Evolutionary conservation across 2,797 vertebrate genomes (phyloP), one percentile per base, ranked within the genome.

Genomic region (Anguilla obscura): DNA sequence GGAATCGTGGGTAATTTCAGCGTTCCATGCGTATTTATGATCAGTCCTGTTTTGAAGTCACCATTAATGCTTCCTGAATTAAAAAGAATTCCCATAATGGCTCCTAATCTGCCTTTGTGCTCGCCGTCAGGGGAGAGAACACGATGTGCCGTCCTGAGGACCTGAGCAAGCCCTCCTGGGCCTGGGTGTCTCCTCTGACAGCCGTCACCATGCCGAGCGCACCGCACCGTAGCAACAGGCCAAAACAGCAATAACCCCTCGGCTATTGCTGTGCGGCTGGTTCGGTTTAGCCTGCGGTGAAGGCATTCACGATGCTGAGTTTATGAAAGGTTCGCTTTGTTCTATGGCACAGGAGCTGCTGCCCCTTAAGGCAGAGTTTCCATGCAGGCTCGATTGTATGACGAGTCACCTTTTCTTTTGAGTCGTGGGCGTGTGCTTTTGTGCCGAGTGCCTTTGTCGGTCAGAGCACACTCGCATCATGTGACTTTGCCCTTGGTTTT

Each of bases 321-420:
- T 82, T n/a, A 82, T 18, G 50, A 82, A 48, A 50, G 79, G 21
- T 18, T 50, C 1, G 1, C 79, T 82, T 82, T 82, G 79, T 82
- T 82, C 45, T 82, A 45, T 3, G 79, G 40, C 45, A 50, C 45
- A 82, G 40, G 79, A 82, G 21, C 79, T 50, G 45, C 45, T 50
- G 40, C 50, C 45, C 79, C 79, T 50, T 3, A 82, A 82, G 79
- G 79, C 79, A 82, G 16, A n/a, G 40, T 82, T 82, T 45, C 76
- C 33, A 18, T 45, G 9, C 76, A 79, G 76, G 33, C 36, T 40
- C 9, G 79, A 50, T 82, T 24, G 40, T 50, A 21, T 82, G 79
- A 50, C 45, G 24, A 10, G 79, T 50, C 45, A 8, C 79, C 40
- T 82, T 82, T 50, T 27, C 79, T n/a, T 5, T 24, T 82, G 18